These are phyloP conservation scores for Cathartes aura DNA, from an alignment of 2,113 vertebrate species.

Conservation along the genomic window DNA sequence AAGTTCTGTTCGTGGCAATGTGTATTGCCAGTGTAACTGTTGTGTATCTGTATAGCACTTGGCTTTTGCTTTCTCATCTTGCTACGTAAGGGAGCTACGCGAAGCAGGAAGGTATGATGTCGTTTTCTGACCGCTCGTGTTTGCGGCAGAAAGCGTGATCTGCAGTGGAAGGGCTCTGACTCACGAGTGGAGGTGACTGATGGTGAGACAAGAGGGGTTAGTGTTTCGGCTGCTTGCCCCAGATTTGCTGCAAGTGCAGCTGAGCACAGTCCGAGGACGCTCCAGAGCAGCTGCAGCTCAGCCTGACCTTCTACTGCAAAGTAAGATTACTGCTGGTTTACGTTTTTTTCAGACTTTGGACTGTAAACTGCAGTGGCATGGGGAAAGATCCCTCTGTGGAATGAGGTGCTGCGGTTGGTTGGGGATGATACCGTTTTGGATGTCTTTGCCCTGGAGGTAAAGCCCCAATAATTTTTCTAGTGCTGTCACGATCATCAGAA, in stretches of 20 bases:
- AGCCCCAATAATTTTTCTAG: neutral
- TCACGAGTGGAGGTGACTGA: neutral
- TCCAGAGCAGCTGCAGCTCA: neutral
- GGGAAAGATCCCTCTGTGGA: neutral
- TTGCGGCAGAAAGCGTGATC: neutral
- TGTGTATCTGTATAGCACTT: neutral
- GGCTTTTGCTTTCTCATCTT: neutral
- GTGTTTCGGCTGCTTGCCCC: neutral
- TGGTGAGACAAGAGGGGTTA: neutral
- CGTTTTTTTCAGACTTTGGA: neutral
- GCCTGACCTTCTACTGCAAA: neutral
- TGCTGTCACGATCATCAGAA: fast-evolving
- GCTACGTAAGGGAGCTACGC: fast-evolving
- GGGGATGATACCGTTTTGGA: fast-evolving
- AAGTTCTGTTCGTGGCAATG: neutral
- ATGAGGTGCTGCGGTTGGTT: neutral
- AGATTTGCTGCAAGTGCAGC: neutral
- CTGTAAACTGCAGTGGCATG: neutral
- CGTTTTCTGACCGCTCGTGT: fast-evolving
- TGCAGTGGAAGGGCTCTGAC: neutral
- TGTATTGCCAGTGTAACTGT: neutral
- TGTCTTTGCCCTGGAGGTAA: neutral
- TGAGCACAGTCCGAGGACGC: neutral
- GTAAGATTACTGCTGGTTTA: neutral
- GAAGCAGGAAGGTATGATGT: neutral